phyloP scores from a whole-genome alignment of 1,140 invertebrate genomes.

The Batillaria attramentaria region DNA sequence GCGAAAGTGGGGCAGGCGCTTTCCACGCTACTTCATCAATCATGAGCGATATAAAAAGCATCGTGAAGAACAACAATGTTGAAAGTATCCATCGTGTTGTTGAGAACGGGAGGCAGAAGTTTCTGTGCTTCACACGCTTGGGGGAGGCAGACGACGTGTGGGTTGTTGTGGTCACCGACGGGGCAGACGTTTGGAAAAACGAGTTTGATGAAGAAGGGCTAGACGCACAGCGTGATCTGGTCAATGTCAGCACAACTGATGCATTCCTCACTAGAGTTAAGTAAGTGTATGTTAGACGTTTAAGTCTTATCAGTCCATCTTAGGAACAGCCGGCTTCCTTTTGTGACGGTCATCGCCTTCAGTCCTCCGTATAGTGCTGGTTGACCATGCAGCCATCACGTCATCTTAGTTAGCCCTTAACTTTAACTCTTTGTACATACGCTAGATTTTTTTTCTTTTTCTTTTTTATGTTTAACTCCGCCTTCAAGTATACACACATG shows the following conservation, averaged over 20 bases:
- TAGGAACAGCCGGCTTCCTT: no score
- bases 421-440: no score
- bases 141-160: slow-evolving; percentile 36
- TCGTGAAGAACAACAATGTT: slow-evolving; percentile 45
- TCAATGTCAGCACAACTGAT: slow-evolving; percentile 48
- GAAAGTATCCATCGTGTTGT: slow-evolving; percentile 44
- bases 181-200: slow-evolving; percentile 57
- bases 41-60: slow-evolving; percentile 48
- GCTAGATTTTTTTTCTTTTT: no score
- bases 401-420: no score
- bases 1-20: no score
- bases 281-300: slow-evolving; percentile 33
- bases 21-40: not conserved
- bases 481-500: no score
- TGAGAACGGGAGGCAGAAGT: slow-evolving; percentile 48
- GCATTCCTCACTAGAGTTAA: slow-evolving; percentile 55
- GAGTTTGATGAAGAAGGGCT: slow-evolving; percentile 58
- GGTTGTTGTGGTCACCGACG: slow-evolving; percentile 58
- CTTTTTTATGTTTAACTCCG: no score
- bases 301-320: no score
- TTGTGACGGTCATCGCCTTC: no score
- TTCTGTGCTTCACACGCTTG: slow-evolving; percentile 54
- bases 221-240: slow-evolving; percentile 56
- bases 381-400: no score
- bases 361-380: no score